Evolutionary conservation across 1,140 invertebrate genomes (phyloP).

Genomic region (Sitodiplosis mosellana): DNA sequence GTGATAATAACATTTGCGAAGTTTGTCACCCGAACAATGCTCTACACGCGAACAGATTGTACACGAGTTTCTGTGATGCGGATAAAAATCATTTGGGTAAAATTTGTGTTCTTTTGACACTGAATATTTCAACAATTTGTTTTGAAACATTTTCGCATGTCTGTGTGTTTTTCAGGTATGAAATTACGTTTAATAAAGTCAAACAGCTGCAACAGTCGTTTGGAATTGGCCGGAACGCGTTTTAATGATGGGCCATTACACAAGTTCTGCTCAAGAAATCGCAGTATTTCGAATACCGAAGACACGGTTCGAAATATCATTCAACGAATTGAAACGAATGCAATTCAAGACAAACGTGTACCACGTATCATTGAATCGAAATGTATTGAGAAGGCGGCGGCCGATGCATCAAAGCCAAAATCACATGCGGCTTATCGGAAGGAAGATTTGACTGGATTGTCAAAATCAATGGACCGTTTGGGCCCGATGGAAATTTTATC

Average conservation of each 20-base stretch:
- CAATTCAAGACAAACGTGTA: not conserved
- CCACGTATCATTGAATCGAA: constrained; percentile 6
- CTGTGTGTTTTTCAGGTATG: constrained; percentile 30
- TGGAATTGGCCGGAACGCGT: constrained; percentile 52
- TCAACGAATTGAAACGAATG: constrained; percentile 15
- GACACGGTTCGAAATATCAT: constrained; percentile 19
- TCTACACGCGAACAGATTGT: not conserved
- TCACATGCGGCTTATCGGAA: not conserved
- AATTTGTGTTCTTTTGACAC: no score
- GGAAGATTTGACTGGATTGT: not conserved
- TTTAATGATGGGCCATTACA: constrained; percentile 22
- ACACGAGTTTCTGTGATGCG: not conserved
- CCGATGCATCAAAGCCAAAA: constrained; percentile 1
- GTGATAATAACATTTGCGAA: constrained; percentile 30
- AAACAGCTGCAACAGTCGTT: constrained; percentile 63
- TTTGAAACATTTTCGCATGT: no score
- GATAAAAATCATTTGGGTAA: not conserved
- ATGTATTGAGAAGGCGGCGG: constrained; percentile 8
- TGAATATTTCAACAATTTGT: no score
- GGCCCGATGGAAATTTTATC: constrained; percentile 1
- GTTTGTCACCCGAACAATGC: constrained; percentile 4
- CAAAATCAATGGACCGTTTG: not conserved
- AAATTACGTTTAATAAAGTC: constrained; percentile 64
- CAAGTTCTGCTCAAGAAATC: constrained; percentile 23
- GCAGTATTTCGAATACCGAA: constrained; percentile 25